Evolutionary conservation across 2,113 vertebrate species (phyloP).

Genomic region (Plotosus lineatus): DNA sequence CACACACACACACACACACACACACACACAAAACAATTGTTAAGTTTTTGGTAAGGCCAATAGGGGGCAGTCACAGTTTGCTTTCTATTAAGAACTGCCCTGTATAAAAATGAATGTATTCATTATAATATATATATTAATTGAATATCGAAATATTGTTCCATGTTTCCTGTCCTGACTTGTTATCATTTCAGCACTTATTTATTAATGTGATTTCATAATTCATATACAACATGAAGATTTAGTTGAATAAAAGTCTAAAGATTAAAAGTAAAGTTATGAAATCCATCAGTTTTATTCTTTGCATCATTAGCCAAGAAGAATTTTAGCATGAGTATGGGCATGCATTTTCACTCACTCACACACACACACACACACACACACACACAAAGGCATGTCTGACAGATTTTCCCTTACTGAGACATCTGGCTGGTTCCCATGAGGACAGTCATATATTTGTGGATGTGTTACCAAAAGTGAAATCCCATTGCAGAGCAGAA

Average conservation of each 20-base stretch:
- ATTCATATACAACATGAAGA: not conserved
- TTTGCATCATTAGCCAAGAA: not conserved
- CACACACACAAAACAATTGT: not conserved
- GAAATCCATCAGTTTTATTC: conserved; percentile 16
- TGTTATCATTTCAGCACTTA: not conserved
- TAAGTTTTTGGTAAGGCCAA: conserved; percentile 47
- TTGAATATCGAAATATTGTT: not conserved
- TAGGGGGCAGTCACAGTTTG: conserved; percentile 69
- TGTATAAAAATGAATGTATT: not conserved
- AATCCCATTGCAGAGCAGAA: conserved; percentile 40
- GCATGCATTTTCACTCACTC: not conserved
- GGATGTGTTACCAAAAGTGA: conserved; percentile 35
- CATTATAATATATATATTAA: no score
- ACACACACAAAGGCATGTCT: not conserved
- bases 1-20: no score
- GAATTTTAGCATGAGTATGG: not conserved
- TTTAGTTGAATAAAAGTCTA: no score
- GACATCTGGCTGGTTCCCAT: not conserved
- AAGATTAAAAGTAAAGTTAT: not conserved
- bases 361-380: not conserved
- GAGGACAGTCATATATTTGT: not conserved
- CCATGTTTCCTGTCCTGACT: not conserved
- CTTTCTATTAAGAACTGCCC: conserved; percentile 46
- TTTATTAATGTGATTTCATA: not conserved
- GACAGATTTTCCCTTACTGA: not conserved